Evolutionary conservation across 2,888 invertebrate genomes (phyloP), one percentile per base, ranked within the genome.

Genomic region (Sinotaia quadrata): DNA sequence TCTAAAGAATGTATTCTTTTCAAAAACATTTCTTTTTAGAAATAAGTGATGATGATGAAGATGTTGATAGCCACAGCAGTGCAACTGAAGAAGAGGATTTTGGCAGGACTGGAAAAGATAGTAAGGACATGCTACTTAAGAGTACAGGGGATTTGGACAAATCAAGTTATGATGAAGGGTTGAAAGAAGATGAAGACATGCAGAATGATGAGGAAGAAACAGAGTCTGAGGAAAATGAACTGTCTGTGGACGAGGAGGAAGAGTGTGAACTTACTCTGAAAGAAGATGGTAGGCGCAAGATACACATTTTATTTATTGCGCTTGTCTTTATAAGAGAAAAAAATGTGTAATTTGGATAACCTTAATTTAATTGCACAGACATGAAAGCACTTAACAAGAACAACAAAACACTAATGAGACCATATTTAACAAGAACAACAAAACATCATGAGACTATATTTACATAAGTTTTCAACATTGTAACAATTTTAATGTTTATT

Each of bases 161-260:
- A 29, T 44, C 21, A 24, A 47, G 47, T 49, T 60, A 57, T 24
- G 37, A 51, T 41, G 57, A 24, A 57, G 68, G 51, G 15, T 68
- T 62, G 24, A 68, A 68, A 5, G 71, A 60, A 29, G 59, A 63
- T 66, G 37, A 57, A 36, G 75, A 76, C 44, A 68, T 57, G 29
- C 67, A 72, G 36, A 74, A 72, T 49, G 73, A 72, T 47, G 34
- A 57, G 15, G 66, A 49, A 34, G 56, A 51, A 24, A 56, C 52
- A 33, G 12, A 44, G 41, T 12, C 5, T 41, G 57, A 47, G 21
- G 60, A 58, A 21, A 52, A 49, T 31, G 52, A 44, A 62, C n/a
- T n/a, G n/a, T n/a, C n/a, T n/a, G 62, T 62, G 33, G 67, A 61
- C 49, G 71, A 68, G 49, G 63, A 65, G 29, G 33, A 68, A 37